Evolutionary conservation across 2,113 vertebrate species (phyloP).

Genomic region (Pristiophorus japonicus): DNA sequence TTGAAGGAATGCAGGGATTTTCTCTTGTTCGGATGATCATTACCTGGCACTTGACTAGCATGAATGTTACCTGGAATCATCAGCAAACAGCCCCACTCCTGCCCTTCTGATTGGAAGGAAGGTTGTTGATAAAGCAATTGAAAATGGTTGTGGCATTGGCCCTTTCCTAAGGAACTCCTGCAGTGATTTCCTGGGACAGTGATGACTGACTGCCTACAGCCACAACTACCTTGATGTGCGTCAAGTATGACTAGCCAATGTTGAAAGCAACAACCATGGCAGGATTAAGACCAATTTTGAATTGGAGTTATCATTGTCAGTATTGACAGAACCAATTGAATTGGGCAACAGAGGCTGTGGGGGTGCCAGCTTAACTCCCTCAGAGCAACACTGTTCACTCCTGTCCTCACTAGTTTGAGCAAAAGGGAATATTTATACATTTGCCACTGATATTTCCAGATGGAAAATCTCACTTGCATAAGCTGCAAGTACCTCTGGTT

Average conservation of each 20-base stretch:
- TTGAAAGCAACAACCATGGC: no score
- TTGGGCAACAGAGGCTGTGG: no score
- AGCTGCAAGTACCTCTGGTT: neutral
- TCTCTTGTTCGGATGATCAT: no score
- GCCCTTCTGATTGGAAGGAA: no score
- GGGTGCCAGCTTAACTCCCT: neutral
- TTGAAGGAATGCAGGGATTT: no score
- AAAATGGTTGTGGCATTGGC: no score
- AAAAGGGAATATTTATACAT: neutral
- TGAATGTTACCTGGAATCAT: neutral
- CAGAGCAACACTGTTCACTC: neutral
- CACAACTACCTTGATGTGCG: neutral
- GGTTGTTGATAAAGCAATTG: no score
- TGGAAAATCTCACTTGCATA: no score
- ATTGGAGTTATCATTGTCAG: neutral
- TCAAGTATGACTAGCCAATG: no score
- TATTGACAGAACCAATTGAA: neutral
- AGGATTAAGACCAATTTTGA: neutral
- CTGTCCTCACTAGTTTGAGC: neutral
- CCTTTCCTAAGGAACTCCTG: no score
- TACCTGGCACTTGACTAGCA: neutral
- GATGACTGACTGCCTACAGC: neutral
- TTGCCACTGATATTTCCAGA: neutral
- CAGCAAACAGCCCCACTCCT: no score
- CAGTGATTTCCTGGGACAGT: neutral